phyloP scores from a whole-genome alignment of 2,113 vertebrate genomes.

The Toxotes chatareus region DNA sequence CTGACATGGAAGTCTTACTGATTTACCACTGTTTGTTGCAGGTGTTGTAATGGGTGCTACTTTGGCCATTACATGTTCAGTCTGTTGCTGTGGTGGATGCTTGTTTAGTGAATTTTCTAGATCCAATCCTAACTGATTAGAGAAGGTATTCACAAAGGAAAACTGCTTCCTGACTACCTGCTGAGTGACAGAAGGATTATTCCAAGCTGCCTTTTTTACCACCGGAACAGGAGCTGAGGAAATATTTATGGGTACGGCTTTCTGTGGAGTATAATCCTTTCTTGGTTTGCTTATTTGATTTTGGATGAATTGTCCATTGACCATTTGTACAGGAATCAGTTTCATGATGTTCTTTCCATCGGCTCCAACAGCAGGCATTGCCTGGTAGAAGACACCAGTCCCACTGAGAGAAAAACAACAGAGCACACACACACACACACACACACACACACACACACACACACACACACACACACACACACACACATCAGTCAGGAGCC shows the following conservation, averaged over 20 bases:
- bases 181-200: constrained; percentile 70
- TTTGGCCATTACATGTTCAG: constrained; percentile 47
- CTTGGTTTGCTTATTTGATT: constrained; percentile 75
- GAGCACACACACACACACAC: too few relatives aligned
- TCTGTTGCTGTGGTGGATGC: not conserved
- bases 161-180: constrained; percentile 79
- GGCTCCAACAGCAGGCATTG: constrained; percentile 87
- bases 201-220: constrained; percentile 77
- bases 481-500: not conserved
- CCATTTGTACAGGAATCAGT: constrained; percentile 89
- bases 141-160: constrained; percentile 8
- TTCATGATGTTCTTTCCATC: constrained; percentile 93
- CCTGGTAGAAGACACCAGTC: constrained; percentile 90
- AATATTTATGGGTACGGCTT: constrained; percentile 73
- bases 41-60: constrained; percentile 51
- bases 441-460: too few relatives aligned
- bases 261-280: constrained; percentile 67
- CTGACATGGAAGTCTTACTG: constrained; percentile 61
- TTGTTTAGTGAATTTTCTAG: not conserved
- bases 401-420: constrained; percentile 86
- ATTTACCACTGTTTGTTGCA: constrained; percentile 63
- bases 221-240: constrained; percentile 66
- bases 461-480: too few relatives aligned
- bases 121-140: constrained; percentile 49
- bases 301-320: constrained; percentile 83